These are phyloP conservation scores for Thecocarcelia acutangulata DNA, from an alignment of 2,888 invertebrate species.

Conservation along the genomic window DNA sequence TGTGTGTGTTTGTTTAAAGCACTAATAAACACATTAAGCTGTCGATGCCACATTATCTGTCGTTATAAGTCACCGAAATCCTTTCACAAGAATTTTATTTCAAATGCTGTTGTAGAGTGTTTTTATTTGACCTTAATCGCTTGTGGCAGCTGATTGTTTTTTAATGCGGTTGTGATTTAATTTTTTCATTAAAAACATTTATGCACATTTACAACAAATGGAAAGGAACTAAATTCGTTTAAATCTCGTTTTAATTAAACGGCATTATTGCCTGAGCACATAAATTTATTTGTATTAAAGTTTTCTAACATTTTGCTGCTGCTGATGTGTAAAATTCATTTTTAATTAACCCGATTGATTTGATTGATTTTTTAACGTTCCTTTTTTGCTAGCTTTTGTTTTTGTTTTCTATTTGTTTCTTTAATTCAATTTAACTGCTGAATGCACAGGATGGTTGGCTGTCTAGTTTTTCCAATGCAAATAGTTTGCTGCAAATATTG, in stretches of 20 bases:
- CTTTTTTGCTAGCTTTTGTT: neutral
- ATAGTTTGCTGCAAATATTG: neutral
- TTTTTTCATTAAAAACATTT: neutral
- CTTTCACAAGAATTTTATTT: conserved; percentile 6
- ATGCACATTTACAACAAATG: neutral
- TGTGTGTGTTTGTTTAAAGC: too few relatives aligned
- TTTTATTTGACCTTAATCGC: conserved; percentile 34
- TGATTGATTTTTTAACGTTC: conserved; percentile 48
- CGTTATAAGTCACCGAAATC: neutral
- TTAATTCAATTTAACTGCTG: neutral
- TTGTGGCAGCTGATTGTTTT: neutral
- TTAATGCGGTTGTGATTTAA: conserved; percentile 11
- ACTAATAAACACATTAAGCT: too few relatives aligned
- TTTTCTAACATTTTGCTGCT: conserved; percentile 18
- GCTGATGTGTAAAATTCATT: conserved; percentile 36
- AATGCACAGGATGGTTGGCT: neutral
- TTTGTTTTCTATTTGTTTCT: neutral
- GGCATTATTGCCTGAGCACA: neutral
- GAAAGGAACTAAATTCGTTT: neutral
- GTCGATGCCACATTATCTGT: neutral
- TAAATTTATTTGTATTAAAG: neutral
- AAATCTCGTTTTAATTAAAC: conserved; percentile 31
- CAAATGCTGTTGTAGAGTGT: neutral
- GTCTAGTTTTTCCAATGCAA: neutral
- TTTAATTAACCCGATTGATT: conserved; percentile 48